Percentiles rank a stretch among this genome's conserved stretches.
These are phyloP conservation scores for Oreotrochilus melanogaster DNA, from an alignment of 2,113 vertebrate species.

Conservation along the genomic window DNA sequence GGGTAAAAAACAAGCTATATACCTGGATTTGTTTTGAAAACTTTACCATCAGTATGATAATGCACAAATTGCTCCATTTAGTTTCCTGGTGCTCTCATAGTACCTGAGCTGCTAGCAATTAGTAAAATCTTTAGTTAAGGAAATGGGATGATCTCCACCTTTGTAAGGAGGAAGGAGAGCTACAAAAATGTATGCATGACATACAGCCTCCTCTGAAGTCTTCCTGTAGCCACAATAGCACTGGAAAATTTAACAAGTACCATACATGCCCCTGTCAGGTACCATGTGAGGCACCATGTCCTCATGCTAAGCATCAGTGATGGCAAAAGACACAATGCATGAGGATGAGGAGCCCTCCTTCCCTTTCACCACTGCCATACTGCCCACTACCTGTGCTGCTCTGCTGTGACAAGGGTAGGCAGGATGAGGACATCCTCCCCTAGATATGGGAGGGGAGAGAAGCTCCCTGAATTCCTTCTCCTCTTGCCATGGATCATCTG, in stretches of 20 bases:
- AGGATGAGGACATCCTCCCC: not conserved
- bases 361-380: not conserved
- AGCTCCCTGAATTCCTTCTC: not conserved
- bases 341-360: not conserved
- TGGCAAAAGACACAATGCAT: not conserved
- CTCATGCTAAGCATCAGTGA: not conserved
- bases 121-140: not conserved
- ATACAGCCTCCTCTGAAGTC: not conserved
- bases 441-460: rapidly evolving
- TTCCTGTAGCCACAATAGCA: not conserved
- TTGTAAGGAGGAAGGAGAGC: not conserved
- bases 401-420: not conserved
- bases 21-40: not conserved
- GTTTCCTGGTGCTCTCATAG: not conserved
- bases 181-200: not conserved
- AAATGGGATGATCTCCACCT: not conserved
- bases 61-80: not conserved
- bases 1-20: not conserved
- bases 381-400: not conserved
- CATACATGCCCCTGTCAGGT: rapidly evolving
- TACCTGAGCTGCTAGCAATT: not conserved
- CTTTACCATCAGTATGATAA: not conserved
- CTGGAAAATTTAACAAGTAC: not conserved
- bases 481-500: rapidly evolving
- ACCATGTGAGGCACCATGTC: rapidly evolving